Base-by-base conservation (phyloP, 2,113 vertebrate species). In the Paracanthobrama guichenoti region DNA sequence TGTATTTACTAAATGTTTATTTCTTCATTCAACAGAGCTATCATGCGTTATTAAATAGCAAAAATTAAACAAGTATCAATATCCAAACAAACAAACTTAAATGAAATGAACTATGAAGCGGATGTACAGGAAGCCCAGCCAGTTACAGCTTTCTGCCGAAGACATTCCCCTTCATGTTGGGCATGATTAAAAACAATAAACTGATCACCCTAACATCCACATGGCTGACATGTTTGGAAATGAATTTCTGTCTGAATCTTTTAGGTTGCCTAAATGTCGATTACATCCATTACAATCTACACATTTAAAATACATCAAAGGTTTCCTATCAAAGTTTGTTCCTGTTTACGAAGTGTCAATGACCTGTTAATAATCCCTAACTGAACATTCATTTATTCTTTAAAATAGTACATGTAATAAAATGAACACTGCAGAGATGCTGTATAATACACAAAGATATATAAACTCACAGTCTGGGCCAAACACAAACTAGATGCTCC, bases 401-500 rank as follows among this genome's bases (percentile, higher is more conserved):
- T 4, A 3, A 60, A 60, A 59, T 18, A 6, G 6, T 4, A 53
- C 6, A 31, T 18, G 42, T 35, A 69, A 4, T 42, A 35, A 35
- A 76, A 55, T 31, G 46, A 8, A 53, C 48, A 31, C n/a, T n/a
- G n/a, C 9, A 20, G 9, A 20, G 3, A 22, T 53, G 20, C 71
- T 24, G 42, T 48, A 48, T 28, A 50, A 60, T 13, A 78, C 73
- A 76, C 31, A 20, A 55, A 22, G 55, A 78, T 78, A 78, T 60
- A 78, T 78, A 78, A 78, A 59, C n/a, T n/a, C 76, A 50, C n/a
- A 35, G 18, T 16, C 18, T 35, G 28, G 1, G 42, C n/a, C n/a
- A n/a, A n/a, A n/a, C n/a, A n/a, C n/a, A 31, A 35, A 55, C 26
- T 35, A 8, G 24, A 24, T 14, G 12, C 9, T 18, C 13, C 72